A percentile compares a stretch with the other conserved stretches of the same genome.
phyloP scores from a whole-genome alignment of 35 echinoderm and acorn worm genomes.

The Diadema setosum region DNA sequence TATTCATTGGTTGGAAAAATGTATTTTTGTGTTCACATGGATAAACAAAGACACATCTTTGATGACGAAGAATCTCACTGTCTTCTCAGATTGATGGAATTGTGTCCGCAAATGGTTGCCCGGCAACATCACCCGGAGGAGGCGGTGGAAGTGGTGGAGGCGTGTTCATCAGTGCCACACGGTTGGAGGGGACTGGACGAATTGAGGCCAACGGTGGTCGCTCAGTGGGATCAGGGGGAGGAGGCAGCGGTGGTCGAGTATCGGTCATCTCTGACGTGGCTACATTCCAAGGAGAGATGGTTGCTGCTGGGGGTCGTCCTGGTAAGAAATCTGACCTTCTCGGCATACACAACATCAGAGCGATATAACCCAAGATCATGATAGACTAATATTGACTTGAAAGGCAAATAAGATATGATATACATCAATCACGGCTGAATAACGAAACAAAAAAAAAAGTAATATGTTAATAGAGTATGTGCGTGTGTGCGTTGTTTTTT shows the following conservation, averaged over 20 bases:
- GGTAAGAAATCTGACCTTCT: neutral
- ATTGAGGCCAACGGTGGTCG: slow-evolving; percentile 49
- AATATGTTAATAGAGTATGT: too few species aligned
- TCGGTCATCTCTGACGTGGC: neutral
- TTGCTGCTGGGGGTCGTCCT: slow-evolving; percentile 41
- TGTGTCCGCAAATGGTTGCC: slow-evolving; percentile 39
- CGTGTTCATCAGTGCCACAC: neutral
- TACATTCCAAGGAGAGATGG: slow-evolving; percentile 19
- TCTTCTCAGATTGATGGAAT: slow-evolving; percentile 36
- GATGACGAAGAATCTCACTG: too few species aligned
- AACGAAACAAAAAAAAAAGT: too few species aligned
- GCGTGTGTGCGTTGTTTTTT: too few species aligned
- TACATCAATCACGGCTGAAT: too few species aligned
- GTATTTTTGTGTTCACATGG: neutral
- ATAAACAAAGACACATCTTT: neutral
- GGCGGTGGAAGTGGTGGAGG: slow-evolving; percentile 75
- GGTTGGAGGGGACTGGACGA: slow-evolving; percentile 21
- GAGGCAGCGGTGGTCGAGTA: slow-evolving; percentile 41
- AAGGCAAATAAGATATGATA: too few species aligned
- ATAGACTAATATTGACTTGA: neutral
- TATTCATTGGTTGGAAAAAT: neutral
- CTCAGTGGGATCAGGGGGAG: slow-evolving; percentile 6
- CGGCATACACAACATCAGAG: neutral
- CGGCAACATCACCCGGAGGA: slow-evolving; percentile 9
- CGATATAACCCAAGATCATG: neutral